Base-by-base conservation (phyloP, 2,888 invertebrate species). In the Mamestra brassicae region DNA sequence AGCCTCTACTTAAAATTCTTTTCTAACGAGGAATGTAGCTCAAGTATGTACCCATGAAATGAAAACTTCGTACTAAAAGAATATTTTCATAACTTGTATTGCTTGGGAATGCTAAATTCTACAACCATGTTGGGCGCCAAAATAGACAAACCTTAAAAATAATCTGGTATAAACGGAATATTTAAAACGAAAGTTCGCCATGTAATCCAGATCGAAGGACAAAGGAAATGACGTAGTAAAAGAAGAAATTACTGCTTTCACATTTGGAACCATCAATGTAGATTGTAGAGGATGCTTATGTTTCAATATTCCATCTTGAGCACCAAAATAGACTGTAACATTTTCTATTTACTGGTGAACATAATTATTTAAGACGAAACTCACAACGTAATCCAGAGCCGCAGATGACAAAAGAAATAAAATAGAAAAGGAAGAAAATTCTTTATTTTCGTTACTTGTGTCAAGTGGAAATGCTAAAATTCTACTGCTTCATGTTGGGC, bases 41-140 rank as follows among this genome's bases (percentile, higher is more conserved):
- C 45, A 17, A 13, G 10, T 45, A 6, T 38, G 17, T 10, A 10
- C 6, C 5, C 13, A 47, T 47, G 11, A 8, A 71, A n/a, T 42
- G 8, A 55, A n/a, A 71, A 45, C 15, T 54, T n/a, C 34, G 11
- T 4, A 45, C 26, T 34, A 50, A 54, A 54, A 42, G n/a, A 34
- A 42, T 13, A 54, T 36, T 42, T 45, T 45, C 5, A 2, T 45
- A 36, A 45, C 3, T 74, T 26, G 13, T 34, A 34, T 58, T 5
- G 13, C 36, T 17, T 17, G 36, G 17, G 4, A 17, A 38, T 47
- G 26, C 34, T 55, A 50, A 34, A n/a, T 36, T 15, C 15, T 17
- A 55, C 2, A 38, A 34, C 50, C 34, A 36, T 52, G 57, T 58
- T 74, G 77, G 77, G 57, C 68, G 67, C 77, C 77, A 74, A 77